Percentiles rank a stretch among this genome's conserved stretches.
Conservation (phyloP, 2,888 invertebrate genomes). For the Euzophera pinguis region DNA sequence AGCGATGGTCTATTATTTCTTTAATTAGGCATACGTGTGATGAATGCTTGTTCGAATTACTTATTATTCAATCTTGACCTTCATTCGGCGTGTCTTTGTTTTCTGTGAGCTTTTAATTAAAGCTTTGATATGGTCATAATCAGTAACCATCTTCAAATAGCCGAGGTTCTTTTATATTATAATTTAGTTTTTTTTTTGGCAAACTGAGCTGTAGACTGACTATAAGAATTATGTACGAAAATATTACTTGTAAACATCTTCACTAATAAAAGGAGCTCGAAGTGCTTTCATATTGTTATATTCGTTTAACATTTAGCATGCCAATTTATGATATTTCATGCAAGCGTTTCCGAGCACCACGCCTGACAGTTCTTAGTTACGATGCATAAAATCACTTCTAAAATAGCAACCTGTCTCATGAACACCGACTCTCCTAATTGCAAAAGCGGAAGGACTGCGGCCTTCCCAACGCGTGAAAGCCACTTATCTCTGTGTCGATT, state of each 20-base stretch:
- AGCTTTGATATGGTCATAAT: neutral
- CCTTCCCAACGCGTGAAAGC: slow-evolving; percentile 42
- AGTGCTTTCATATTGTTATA: neutral
- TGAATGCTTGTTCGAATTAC: slow-evolving; percentile 38
- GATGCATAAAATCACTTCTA: slow-evolving; percentile 18
- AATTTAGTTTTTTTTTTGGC: too few relatives aligned
- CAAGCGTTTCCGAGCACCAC: too few relatives aligned
- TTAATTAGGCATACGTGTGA: slow-evolving; percentile 36
- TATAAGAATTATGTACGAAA: too few relatives aligned
- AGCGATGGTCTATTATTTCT: slow-evolving; percentile 36
- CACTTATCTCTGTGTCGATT: slow-evolving; percentile 40
- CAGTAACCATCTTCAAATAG: neutral
- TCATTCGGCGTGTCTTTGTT: slow-evolving; percentile 22
- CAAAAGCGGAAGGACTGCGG: slow-evolving; percentile 28
- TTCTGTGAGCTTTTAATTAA: slow-evolving; percentile 15
- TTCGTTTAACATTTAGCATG: neutral
- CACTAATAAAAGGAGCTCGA: too few relatives aligned
- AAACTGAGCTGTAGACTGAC: too few relatives aligned
- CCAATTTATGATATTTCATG: too few relatives aligned
- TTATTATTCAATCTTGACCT: slow-evolving; percentile 28
- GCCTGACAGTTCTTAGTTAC: neutral
- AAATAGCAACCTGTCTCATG: slow-evolving; percentile 25
- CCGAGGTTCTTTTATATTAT: too few relatives aligned
- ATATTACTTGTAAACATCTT: too few relatives aligned
- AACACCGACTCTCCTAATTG: slow-evolving; percentile 32